phyloP scores from a whole-genome alignment of 2,888 invertebrate genomes.

The Rapana venosa region DNA sequence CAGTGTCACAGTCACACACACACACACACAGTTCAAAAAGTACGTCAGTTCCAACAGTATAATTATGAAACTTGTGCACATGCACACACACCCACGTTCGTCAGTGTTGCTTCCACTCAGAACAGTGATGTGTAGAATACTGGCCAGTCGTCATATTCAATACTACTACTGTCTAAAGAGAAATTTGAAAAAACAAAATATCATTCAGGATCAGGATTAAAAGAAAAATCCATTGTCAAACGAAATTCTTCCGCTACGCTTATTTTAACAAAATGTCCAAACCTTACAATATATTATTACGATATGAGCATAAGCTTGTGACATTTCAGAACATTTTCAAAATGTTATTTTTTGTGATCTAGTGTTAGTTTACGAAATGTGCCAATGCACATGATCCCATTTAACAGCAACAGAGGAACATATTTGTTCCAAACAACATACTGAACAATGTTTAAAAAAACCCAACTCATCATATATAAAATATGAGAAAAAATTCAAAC shows the following conservation, averaged over 20 bases:
- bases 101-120: background rate
- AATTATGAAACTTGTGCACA: background rate
- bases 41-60: background rate
- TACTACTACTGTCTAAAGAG: background rate
- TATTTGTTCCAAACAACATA: background rate
- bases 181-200: background rate
- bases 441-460: background rate
- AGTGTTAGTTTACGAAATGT: background rate
- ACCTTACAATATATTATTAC: background rate
- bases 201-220: slow-evolving; percentile 20
- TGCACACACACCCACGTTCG: background rate
- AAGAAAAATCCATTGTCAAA: slow-evolving; percentile 18
- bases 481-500: too few species aligned
- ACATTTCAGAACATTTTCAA: background rate
- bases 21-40: background rate
- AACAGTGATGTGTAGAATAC: slow-evolving; percentile 2
- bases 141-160: slow-evolving; percentile 18
- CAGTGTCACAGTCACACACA: slow-evolving; percentile 12
- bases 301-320: background rate
- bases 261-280: background rate
- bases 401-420: background rate
- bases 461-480: too few species aligned
- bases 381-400: background rate
- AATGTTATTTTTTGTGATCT: background rate
- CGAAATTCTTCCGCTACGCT: background rate